Base-by-base conservation (phyloP, 2,888 invertebrate species). In the Kuschelorhynchus macadamiae region DNA sequence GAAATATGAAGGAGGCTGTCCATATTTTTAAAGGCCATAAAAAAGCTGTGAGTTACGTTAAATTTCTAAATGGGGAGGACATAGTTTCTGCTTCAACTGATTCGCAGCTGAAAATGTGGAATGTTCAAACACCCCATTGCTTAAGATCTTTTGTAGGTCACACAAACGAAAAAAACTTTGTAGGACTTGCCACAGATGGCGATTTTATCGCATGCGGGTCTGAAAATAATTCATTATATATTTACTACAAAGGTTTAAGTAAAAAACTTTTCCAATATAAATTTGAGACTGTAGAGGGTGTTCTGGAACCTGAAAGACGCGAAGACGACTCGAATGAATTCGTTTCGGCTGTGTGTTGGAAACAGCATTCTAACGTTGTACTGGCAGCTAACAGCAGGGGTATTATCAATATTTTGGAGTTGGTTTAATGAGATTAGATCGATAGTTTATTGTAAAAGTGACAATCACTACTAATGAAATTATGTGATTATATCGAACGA, bases 291-390 rank as follows among this genome's bases (percentile, higher is more conserved):
- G 89, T 91, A 17, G 86, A 92, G 62, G 92, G 92, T 74, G 90
- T 94, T 74, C 82, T 94, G 73, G 92, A 92, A 68, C 89, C 89
- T 72, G 91, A 91, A 71, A 89, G 91, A 77, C 87, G 92, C 36
- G 94, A 95, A 75, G 94, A 95, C 77, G 95, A 95, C 80, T 89
- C 92, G 1, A 93, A 92, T 73, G 96, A 97, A 84, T 97, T 97
- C 86, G 96, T 97, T 50, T 96, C 96, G 11, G 97, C 97, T 0
- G 96, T 97, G 4, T 96, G 96, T 80, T 97, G 97, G 96, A 88
- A 93, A 72, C 91, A 92, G 82, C 89, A 91, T 75, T 91, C 93
- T 18, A 92, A 92, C 82, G 92, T 94, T 69, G 91, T 96, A 20
- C 90, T 97, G 12, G 96, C 96, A 46, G 97, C 96, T 56, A 97